phyloP scores from a whole-genome alignment of 2,113 vertebrate genomes.

The Baryphthengus martii region DNA sequence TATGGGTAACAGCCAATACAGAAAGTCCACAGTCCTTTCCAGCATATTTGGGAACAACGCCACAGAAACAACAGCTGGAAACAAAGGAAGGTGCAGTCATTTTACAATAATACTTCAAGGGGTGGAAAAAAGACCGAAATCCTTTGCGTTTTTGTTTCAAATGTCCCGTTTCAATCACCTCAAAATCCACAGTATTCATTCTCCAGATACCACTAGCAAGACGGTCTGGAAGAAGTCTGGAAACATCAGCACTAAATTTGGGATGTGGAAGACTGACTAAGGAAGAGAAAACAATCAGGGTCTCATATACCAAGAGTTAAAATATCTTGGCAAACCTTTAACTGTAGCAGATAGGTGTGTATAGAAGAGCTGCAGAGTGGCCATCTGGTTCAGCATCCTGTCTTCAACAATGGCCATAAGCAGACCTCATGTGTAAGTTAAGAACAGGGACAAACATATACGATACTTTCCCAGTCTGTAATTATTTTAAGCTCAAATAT shows the following conservation, averaged over 20 bases:
- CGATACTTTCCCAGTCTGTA: neutral
- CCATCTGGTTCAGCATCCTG: constrained; percentile 18
- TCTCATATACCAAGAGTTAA: neutral
- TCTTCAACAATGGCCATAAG: neutral
- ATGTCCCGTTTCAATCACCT: neutral
- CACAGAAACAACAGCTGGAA: neutral
- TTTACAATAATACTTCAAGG: neutral
- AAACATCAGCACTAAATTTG: neutral
- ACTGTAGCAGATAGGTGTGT: neutral
- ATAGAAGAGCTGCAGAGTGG: neutral
- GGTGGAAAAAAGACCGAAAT: neutral
- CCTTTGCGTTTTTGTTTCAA: neutral
- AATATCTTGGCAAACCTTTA: neutral
- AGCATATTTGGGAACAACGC: neutral
- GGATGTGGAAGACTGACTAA: neutral
- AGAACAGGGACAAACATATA: neutral
- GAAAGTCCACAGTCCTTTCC: neutral
- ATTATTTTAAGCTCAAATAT: constrained; percentile 14
- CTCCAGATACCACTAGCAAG: neutral
- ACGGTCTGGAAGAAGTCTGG: neutral
- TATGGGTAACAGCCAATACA: neutral
- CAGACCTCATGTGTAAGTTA: neutral
- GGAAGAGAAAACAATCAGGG: neutral
- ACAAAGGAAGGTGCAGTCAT: neutral
- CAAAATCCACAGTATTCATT: neutral